Evolutionary conservation across 2,888 invertebrate species (phyloP).

Genomic region (Pterostichus madidus): DNA sequence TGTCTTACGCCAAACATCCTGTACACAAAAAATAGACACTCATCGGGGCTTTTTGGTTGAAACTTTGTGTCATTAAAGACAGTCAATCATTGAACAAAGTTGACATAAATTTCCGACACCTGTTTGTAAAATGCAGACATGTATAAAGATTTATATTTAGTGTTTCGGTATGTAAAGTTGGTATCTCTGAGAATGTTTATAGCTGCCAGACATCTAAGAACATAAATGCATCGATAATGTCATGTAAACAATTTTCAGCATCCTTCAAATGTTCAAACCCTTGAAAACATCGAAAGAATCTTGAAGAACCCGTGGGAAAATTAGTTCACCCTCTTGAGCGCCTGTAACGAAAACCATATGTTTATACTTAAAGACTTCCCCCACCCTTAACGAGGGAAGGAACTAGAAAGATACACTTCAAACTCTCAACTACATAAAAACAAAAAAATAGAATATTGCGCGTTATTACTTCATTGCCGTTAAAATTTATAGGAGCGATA

Average conservation of each 20-base stretch:
- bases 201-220: conserved; percentile 26
- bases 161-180: background rate
- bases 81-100: too few relatives aligned
- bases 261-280: conserved; percentile 57
- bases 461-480: background rate
- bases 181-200: conserved; percentile 14
- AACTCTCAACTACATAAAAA: background rate
- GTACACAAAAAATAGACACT: too few relatives aligned
- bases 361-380: background rate
- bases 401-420: background rate
- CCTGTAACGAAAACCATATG: conserved; percentile 59
- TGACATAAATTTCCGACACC: too few relatives aligned
- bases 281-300: conserved; percentile 36
- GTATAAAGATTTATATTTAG: too few relatives aligned
- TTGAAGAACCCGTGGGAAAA: conserved; percentile 34
- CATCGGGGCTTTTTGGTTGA: too few relatives aligned
- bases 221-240: conserved; percentile 51
- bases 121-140: too few relatives aligned
- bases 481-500: background rate
- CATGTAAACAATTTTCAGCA: conserved; percentile 21
- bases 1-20: too few relatives aligned
- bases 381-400: conserved; percentile 18
- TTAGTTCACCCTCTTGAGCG: conserved; percentile 26
- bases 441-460: background rate
- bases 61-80: too few relatives aligned